Evolutionary conservation across 2,113 vertebrate species (phyloP).

Genomic region (Panurus biarmicus): DNA sequence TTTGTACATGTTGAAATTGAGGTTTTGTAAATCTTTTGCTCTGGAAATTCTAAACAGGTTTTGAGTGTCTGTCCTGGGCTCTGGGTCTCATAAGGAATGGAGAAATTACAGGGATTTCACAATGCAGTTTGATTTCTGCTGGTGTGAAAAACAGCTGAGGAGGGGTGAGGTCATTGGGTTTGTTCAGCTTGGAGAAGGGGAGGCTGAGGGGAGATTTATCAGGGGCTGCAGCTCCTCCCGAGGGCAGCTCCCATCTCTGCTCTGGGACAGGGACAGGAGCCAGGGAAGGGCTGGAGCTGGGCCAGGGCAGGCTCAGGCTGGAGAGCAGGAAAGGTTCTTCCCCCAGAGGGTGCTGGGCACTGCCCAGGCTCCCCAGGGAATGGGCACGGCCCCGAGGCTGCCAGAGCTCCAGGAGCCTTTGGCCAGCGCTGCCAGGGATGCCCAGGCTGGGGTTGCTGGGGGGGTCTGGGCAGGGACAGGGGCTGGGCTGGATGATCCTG

Average conservation of each 20-base stretch:
- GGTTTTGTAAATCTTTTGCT: background rate
- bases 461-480: background rate
- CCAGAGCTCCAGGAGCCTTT: background rate
- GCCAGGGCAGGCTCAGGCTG: background rate
- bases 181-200: background rate
- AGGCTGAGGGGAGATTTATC: background rate
- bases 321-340: background rate
- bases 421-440: background rate
- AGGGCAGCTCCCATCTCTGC: accelerated
- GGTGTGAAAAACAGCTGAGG: background rate
- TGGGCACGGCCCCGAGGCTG: background rate
- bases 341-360: background rate
- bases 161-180: background rate
- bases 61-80: background rate
- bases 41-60: background rate
- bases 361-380: background rate
- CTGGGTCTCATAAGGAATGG: background rate
- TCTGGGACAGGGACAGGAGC: accelerated
- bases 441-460: background rate
- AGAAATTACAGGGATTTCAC: background rate
- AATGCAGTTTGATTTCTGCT: background rate
- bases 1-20: background rate
- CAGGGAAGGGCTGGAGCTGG: background rate
- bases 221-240: background rate
- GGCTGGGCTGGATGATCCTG: accelerated